Base-by-base conservation (phyloP, 2,797 vertebrate species). In the Sylvilagus floridanus region DNA sequence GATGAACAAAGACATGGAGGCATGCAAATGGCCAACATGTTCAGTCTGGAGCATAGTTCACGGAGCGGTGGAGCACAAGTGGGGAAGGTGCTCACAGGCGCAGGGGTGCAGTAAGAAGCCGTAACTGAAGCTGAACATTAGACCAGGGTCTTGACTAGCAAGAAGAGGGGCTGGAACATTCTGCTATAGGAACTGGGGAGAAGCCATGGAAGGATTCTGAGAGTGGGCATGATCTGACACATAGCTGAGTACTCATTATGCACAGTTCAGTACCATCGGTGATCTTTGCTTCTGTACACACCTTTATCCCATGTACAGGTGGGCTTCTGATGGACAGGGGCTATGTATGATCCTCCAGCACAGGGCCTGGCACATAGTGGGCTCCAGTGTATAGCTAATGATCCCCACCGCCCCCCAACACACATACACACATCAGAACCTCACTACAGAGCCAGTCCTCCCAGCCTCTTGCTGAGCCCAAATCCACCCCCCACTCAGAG, bases 121-220 rank as follows among this genome's bases (percentile, higher is more conserved):
- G 24, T 22, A 71, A 30, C 52, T 81, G 30, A 89, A 69, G 30
- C n/a, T 87, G 73, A 63, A 50, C 16, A 26, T 78, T 30, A 85
- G 62, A 19, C 28, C 84, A 81, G 68, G 71, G 24, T 66, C 90
- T 84, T 93, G 60, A 90, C 50, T n/a, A 68, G 47, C 37, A 95
- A 52, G 76, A 85, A 42, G n/a, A 66, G 19, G 50, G n/a, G 26
- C 0, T 62, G 66, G 50, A 82, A 62, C 7, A 32, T 81, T 86
- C 72, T 8, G 47, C 3, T 86, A 68, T 84, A 65, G 63, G 60
- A 68, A 69, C 37, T 24, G 30, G 84, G 78, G 30, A 88, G 54
- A 57, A 57, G 60, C 60, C 60, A 22, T 21, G 37, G 30, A 7
- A 75, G 22, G 54, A 28, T 65, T 92, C 35, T 84, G 73, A 88